Base-by-base conservation (phyloP, 2,113 vertebrate species). In the Cardinalis cardinalis region DNA sequence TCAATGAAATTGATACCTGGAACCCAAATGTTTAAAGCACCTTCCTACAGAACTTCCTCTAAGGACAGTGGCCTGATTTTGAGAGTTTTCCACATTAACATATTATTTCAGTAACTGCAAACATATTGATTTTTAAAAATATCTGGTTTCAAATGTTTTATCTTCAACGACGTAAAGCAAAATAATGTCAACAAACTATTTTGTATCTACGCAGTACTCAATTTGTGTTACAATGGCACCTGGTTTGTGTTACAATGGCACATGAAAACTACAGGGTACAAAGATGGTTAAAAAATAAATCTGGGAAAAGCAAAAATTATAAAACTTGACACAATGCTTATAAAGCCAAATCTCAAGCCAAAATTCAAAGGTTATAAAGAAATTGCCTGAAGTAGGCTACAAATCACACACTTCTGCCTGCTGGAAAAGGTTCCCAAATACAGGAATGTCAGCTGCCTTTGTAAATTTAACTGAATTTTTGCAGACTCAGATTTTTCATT, bases 401-500 rank as follows among this genome's bases (percentile, higher is more conserved):
- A 71, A 55, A 90, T 58, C 41, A 73, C 17, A 84, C 0, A 2
- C 32, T 91, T 83, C 52, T 69, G 48, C 49, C 31, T 20, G 21
- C 53, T 63, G 31, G 31, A 84, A 89, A 56, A 87, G 24, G 17
- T 36, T 90, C 53, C 36, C 46, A 82, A 84, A 84, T 9, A 34
- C 10, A 72, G 40, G 25, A 60, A 85, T 34, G 26, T 34, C 73
- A 61, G 20, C 36, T 41, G 36, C 31, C 32, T 87, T 77, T 8
- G 9, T 79, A n/a, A 68, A 65, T 75, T 32, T 81, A 75, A 40
- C 29, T 65, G 19, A 87, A 76, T 61, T 95, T 94, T 61, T 91
- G 74, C 71, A 89, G 29, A 32, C 49, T 88, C 77, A 23, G 26
- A 60, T 81, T 92, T 88, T 95, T 88, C 72, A 65, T 61, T 87